Evolutionary conservation across 2,113 vertebrate genomes (phyloP).

Genomic region (Aegithalos caudatus): DNA sequence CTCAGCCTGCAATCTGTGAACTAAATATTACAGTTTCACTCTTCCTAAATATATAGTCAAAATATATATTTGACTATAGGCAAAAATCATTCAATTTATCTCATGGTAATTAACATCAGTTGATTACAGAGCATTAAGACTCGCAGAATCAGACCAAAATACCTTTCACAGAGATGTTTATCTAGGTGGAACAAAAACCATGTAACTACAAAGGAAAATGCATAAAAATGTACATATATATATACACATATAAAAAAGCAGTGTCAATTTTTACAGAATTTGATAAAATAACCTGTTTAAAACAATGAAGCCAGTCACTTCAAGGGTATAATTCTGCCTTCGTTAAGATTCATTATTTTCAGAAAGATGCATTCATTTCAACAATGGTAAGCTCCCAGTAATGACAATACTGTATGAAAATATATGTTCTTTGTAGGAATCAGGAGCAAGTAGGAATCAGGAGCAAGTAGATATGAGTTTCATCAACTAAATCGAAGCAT

Average conservation of each 20-base stretch:
- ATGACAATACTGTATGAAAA: neutral
- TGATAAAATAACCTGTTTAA: neutral
- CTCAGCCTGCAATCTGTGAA: neutral
- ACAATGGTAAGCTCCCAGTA: neutral
- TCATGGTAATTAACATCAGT: neutral
- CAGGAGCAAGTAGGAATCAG: neutral
- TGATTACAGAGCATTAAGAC: neutral
- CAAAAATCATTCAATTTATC: neutral
- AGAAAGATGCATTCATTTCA: neutral
- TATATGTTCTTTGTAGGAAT: neutral
- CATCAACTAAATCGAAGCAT: neutral
- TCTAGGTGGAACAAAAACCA: neutral
- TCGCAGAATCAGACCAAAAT: neutral
- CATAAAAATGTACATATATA: rapidly evolving
- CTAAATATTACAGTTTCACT: neutral
- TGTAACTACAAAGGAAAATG: neutral
- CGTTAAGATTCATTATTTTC: neutral
- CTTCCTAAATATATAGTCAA: neutral
- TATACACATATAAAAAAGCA: neutral
- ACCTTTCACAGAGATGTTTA: neutral
- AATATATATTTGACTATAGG: neutral
- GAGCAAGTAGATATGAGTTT: neutral
- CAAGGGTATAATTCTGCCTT: neutral
- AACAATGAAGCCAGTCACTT: neutral
- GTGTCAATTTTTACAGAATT: neutral